These are phyloP conservation scores for Malurus alboscapulatus DNA, from an alignment of 2,113 vertebrate species.

Conservation along the genomic window DNA sequence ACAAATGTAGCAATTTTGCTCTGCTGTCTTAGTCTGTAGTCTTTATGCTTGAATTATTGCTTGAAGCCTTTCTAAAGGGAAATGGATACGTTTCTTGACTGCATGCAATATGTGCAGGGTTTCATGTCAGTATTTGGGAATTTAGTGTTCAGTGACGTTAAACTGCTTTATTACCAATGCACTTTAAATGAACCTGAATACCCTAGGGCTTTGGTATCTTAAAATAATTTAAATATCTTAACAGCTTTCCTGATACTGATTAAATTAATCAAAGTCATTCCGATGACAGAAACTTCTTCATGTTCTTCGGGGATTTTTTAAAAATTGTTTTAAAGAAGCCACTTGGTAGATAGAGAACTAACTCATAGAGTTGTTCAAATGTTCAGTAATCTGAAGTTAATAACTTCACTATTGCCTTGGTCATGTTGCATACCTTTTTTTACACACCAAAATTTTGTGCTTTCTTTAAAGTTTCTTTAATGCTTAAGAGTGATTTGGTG, in stretches of 20 bases:
- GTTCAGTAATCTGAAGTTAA: neutral
- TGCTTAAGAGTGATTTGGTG: neutral
- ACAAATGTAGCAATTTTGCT: neutral
- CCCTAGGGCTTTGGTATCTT: neutral
- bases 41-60: neutral
- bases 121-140: neutral
- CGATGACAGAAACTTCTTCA: neutral
- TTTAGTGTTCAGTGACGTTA: neutral
- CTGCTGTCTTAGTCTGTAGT: neutral
- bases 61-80: neutral
- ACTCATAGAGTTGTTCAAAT: neutral
- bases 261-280: constrained; percentile 27
- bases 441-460: neutral
- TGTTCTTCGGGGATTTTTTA: neutral
- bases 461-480: neutral
- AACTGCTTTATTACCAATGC: constrained; percentile 21
- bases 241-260: neutral
- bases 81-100: neutral
- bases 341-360: neutral
- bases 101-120: neutral
- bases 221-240: constrained; percentile 13
- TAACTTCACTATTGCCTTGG: neutral
- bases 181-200: constrained; percentile 43
- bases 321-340: neutral
- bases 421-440: neutral